phyloP scores from a whole-genome alignment of 1,140 invertebrate genomes.

The Proctacanthus coquilletti region DNA sequence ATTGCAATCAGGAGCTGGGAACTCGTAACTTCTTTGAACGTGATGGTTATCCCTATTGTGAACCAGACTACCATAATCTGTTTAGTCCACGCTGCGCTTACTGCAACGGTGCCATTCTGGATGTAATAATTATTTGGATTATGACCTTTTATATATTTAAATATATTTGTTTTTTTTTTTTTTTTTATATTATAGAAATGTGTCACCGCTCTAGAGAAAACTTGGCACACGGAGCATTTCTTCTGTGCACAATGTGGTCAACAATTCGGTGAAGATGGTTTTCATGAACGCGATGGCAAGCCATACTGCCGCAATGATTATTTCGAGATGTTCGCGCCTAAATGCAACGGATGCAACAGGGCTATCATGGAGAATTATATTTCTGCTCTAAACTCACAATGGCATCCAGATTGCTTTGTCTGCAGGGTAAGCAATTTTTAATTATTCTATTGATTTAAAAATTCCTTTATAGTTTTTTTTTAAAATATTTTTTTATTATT shows the following conservation, averaged over 20 bases:
- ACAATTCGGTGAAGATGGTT: constrained; percentile 92
- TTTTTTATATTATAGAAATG: constrained; percentile 73
- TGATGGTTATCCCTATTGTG: constrained; percentile 92
- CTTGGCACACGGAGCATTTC: constrained; percentile 99
- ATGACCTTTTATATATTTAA: constrained; percentile 3
- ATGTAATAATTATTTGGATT: constrained; percentile 46
- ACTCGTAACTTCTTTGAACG: constrained; percentile 98
- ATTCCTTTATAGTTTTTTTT: constrained; percentile 6
- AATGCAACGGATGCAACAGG: constrained; percentile 91
- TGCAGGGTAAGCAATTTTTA: constrained; percentile 74
- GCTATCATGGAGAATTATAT: constrained; percentile 99
- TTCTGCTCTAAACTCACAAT: constrained; percentile 91
- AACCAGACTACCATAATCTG: constrained; percentile 94
- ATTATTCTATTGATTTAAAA: no score
- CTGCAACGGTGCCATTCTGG: constrained; percentile 95
- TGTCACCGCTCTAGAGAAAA: constrained; percentile 93
- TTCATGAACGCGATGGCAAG: constrained; percentile 86
- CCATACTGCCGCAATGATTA: constrained; percentile 92
- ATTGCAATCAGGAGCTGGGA: constrained; percentile 91
- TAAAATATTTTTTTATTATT: not conserved
- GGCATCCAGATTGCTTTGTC: constrained; percentile 99
- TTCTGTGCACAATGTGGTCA: constrained; percentile 96
- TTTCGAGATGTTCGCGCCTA: constrained; percentile 97
- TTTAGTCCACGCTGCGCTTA: constrained; percentile 97
- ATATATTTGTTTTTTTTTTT: constrained; percentile 8